Conservation (phyloP, 1,140 invertebrate species). For the Dufourea novaeangliae region DNA sequence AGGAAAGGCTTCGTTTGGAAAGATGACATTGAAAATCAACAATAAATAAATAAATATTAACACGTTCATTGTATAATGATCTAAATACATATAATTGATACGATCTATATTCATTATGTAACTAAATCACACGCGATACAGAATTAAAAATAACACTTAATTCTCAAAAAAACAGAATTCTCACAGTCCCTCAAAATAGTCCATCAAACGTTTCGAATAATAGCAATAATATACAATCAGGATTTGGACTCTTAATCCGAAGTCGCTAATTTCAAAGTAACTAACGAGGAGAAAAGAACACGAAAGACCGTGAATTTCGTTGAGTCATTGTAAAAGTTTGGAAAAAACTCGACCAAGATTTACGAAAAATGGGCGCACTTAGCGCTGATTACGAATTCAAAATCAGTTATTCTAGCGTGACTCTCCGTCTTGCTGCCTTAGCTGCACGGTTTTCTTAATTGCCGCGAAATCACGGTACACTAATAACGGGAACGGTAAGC, state of each 20-base stretch:
- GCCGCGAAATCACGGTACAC: background rate
- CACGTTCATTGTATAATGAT: no score
- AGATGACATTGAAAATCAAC: no score
- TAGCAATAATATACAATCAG: background rate
- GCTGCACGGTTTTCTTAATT: conserved; percentile 8
- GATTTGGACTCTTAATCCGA: background rate
- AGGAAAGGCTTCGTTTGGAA: no score
- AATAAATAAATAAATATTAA: no score
- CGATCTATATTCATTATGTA: no score
- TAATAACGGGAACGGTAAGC: background rate
- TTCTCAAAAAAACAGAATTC: no score
- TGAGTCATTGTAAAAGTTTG: background rate
- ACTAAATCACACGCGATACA: no score
- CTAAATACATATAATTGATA: no score
- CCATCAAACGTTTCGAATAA: background rate
- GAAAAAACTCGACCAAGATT: background rate
- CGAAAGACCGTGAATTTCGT: background rate
- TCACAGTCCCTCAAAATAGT: background rate
- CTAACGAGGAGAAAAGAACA: background rate
- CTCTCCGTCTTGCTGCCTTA: background rate
- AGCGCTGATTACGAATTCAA: background rate
- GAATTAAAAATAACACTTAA: no score
- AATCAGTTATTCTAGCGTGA: background rate
- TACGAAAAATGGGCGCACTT: no score
- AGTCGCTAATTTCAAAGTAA: background rate